Percentiles rank a stretch among this genome's conserved stretches.
These are phyloP conservation scores for Minunthozetes semirufus DNA, from an alignment of 2,888 invertebrate species.

Conservation along the genomic window DNA sequence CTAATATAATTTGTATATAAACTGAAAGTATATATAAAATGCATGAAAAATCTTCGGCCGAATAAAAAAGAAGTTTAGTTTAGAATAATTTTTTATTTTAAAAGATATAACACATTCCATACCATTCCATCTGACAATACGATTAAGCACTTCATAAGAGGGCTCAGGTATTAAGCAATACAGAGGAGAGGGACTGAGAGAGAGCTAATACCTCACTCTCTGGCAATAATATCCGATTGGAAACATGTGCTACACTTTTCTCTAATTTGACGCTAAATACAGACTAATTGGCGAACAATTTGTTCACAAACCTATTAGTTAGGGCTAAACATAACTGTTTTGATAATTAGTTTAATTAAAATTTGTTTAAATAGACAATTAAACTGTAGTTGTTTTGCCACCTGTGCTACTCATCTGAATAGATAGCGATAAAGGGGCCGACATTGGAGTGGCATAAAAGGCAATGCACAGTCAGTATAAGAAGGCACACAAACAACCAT, in stretches of 20 bases:
- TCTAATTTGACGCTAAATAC: constrained; percentile 5
- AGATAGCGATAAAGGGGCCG: constrained; percentile 1
- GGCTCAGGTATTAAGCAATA: neutral
- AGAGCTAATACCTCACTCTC: neutral
- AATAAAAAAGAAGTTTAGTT: neutral
- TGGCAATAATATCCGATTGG: neutral
- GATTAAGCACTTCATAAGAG: constrained; percentile 11
- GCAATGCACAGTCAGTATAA: neutral
- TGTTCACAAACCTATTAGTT: neutral
- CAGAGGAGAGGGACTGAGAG: neutral
- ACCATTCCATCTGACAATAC: constrained; percentile 7
- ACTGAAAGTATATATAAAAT: neutral
- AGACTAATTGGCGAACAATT: neutral
- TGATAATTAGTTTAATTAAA: neutral
- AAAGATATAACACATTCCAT: neutral
- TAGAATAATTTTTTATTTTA: neutral
- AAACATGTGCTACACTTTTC: constrained; percentile 26
- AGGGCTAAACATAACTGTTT: neutral
- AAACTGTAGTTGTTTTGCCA: constrained; percentile 22
- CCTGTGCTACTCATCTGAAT: constrained; percentile 20
- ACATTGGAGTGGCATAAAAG: neutral
- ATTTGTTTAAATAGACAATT: constrained; percentile 15
- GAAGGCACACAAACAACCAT: neutral
- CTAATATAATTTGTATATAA: neutral
- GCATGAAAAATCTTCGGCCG: neutral